phyloP scores from a whole-genome alignment of 2,113 vertebrate genomes.

The Pungitius pungitius region DNA sequence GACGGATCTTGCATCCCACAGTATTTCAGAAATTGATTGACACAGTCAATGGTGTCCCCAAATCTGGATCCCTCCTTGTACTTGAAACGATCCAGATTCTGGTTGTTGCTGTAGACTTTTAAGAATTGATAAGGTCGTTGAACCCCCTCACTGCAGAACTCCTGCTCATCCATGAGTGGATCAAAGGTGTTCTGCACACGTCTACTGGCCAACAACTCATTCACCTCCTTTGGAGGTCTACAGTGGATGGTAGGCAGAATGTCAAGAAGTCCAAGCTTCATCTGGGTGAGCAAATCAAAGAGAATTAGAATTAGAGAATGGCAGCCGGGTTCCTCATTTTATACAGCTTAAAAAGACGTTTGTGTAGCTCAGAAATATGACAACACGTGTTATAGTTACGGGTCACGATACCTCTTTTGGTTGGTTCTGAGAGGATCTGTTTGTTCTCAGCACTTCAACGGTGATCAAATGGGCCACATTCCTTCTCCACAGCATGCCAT shows the following conservation, averaged over 20 bases:
- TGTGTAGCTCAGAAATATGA: no score
- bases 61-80: constrained; percentile 49
- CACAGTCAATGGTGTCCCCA: constrained; percentile 73
- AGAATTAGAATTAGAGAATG: background rate
- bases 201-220: constrained; percentile 33
- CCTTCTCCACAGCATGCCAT: constrained; percentile 80
- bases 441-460: constrained; percentile 74
- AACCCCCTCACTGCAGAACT: constrained; percentile 76
- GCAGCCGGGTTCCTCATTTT: background rate
- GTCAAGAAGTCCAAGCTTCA: constrained; percentile 73
- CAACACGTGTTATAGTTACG: background rate
- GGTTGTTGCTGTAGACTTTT: constrained; percentile 47
- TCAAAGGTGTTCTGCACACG: constrained; percentile 31
- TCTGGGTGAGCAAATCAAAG: constrained; percentile 52
- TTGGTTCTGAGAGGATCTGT: constrained; percentile 34
- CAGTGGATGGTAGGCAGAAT: constrained; percentile 78
- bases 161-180: constrained; percentile 77
- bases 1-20: constrained; percentile 80
- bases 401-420: constrained; percentile 57
- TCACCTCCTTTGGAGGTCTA: constrained; percentile 73
- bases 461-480: constrained; percentile 74
- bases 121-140: constrained; percentile 84
- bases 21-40: constrained; percentile 70
- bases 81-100: constrained; percentile 73
- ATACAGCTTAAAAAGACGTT: background rate